Evolutionary conservation across 2,888 invertebrate species (phyloP).

Genomic region (Hedya salicella): DNA sequence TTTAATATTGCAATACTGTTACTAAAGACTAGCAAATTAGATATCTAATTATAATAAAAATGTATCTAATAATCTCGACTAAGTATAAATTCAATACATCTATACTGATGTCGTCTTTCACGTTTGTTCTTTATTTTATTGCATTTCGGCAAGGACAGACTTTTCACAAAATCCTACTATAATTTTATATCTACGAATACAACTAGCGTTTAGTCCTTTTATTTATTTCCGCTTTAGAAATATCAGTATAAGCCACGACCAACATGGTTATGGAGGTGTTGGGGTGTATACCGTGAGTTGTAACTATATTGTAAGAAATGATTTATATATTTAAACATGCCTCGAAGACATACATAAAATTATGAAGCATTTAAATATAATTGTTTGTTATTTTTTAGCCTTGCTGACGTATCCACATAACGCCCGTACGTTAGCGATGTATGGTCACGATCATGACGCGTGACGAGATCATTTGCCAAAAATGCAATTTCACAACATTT

Average conservation of each 20-base stretch:
- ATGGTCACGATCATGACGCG: no score
- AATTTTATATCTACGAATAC: neutral
- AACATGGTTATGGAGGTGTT: no score
- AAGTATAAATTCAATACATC: neutral
- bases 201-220: neutral
- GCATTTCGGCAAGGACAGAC: neutral
- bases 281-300: no score
- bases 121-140: neutral
- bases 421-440: no score
- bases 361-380: no score
- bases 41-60: neutral
- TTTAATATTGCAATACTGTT: neutral
- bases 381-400: no score
- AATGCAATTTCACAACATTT: constrained; percentile 21
- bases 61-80: neutral
- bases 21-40: neutral
- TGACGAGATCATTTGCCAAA: neutral
- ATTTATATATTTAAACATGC: no score
- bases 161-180: neutral
- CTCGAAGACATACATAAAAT: no score
- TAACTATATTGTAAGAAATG: no score
- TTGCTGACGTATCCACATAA: no score
- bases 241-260: neutral
- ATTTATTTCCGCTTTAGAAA: neutral
- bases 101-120: neutral